Evolutionary conservation across 2,888 invertebrate species (phyloP), one percentile per base, ranked within the genome.

Genomic region (Drosophila acutilabella): DNA sequence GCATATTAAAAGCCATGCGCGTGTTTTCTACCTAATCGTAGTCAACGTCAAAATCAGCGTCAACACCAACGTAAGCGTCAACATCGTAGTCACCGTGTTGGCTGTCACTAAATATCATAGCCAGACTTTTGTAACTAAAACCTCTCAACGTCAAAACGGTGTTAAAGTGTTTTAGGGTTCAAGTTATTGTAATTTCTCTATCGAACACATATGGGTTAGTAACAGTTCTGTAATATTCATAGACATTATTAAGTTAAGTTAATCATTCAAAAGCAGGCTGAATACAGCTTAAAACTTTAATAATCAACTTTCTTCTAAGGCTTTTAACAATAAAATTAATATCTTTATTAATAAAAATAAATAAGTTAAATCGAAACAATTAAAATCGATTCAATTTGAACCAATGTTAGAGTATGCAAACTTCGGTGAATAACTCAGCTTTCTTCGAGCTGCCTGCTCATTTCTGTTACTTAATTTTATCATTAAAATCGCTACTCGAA

Each of bases 81-180:
- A 60, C 47, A 47, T 58, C 44, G 62, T 51, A 60, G 45, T 47
- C 66, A 72, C 62, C 65, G 40, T 44, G 54, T 53, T 48, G 70
- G 72, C 8, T 83, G 82, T 79, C 82, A 74, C 67, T 77, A 69
- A 66, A 64, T 77, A 67, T 79, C 82, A 77, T 71, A 82, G 54
- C 51, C 77, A 69, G 68, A 72, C 64, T 68, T 68, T 81, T 74
- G 54, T 74, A 73, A 78, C 51, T 13, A 45, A 54, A 33, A 73
- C 64, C 64, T 54, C 64, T 68, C 48, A 58, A 58, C 64, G 69
- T 78, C 75, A 73, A 16, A 56, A 64, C 60, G 47, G 73, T 68
- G 74, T 61, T 73, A 64, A 73, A 44, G 68, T 64, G 52, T 86
- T 66, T 65, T 45, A 44, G 64, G 56, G 65, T 83, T 86, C 87